A percentile compares a stretch with the other conserved stretches of the same genome.
Conservation (phyloP, 35 echinoderm and acorn worm genomes). For the Strongylocentrotus purpuratus region DNA sequence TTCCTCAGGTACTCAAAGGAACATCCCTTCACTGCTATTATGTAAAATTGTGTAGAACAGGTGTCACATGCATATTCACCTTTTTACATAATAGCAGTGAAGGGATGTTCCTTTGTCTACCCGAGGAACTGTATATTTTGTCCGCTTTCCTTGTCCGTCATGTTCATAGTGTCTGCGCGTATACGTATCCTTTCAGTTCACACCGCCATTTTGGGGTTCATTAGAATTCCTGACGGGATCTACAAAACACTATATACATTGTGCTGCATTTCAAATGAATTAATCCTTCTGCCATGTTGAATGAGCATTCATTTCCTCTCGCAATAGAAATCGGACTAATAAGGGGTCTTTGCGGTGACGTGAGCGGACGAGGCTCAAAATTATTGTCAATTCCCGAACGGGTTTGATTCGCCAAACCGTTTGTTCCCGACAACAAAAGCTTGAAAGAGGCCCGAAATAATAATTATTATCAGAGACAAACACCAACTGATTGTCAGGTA, state of each 20-base stretch:
- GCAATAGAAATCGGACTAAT: not conserved
- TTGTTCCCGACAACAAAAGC: not conserved
- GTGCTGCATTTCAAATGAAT: not conserved
- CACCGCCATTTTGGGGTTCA: not conserved
- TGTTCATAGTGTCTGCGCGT: too few species aligned
- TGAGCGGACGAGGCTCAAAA: not conserved
- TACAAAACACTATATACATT: not conserved
- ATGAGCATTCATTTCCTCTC: not conserved
- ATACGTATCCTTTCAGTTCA: not conserved
- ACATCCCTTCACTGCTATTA: too few species aligned
- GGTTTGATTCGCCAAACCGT: constrained; percentile 14
- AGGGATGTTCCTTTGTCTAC: too few species aligned
- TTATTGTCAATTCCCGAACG: not conserved
- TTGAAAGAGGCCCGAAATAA: not conserved
- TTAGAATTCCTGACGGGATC: not conserved
- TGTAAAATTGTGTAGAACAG: too few species aligned
- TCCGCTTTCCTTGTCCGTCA: too few species aligned
- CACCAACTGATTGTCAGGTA: not conserved
- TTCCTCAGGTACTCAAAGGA: too few species aligned
- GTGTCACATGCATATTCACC: too few species aligned
- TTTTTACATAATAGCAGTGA: too few species aligned
- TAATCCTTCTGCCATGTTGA: not conserved
- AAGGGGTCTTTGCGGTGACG: not conserved
- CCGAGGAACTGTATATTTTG: too few species aligned
- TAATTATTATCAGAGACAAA: not conserved